Evolutionary conservation across 2,888 invertebrate genomes (phyloP).

Genomic region (Dryobotodes eremita): DNA sequence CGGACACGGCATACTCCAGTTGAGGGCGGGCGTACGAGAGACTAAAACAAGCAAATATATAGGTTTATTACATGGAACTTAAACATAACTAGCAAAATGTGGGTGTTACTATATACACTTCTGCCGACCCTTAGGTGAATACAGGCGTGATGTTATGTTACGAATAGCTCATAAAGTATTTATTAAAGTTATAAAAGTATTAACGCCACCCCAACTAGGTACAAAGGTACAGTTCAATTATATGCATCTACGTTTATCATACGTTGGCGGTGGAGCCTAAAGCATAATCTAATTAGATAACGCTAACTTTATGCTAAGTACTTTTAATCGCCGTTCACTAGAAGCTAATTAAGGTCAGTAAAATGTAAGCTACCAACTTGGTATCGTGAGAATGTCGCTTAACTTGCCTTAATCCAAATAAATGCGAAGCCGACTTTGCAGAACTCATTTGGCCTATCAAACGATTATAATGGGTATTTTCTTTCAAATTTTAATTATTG

Average conservation of each 20-base stretch:
- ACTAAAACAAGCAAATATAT: too few species aligned
- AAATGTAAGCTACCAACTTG: constrained; percentile 39
- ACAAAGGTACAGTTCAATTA: not conserved
- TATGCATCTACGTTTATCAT: not conserved
- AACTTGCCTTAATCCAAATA: constrained; percentile 40
- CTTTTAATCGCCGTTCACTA: constrained; percentile 18
- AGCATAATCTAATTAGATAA: constrained; percentile 21
- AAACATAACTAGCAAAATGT: not conserved
- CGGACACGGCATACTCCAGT: too few species aligned
- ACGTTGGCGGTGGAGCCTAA: not conserved
- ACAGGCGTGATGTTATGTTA: too few species aligned
- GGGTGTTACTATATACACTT: not conserved
- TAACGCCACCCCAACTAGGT: not conserved
- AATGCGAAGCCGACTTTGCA: constrained; percentile 29
- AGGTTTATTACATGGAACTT: not conserved
- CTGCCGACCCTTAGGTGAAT: too few species aligned
- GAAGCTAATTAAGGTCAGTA: constrained; percentile 46
- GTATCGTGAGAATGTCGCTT: constrained; percentile 28
- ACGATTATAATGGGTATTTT: constrained; percentile 14
- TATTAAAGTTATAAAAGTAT: not conserved
- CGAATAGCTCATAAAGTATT: not conserved
- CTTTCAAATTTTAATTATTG: constrained; percentile 12
- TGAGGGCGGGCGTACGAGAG: too few species aligned
- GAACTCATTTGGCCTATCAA: constrained; percentile 26
- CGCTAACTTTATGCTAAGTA: constrained; percentile 39